Base-by-base conservation (phyloP, 2,888 invertebrate genomes). In the Lycocerus yunnanus region DNA sequence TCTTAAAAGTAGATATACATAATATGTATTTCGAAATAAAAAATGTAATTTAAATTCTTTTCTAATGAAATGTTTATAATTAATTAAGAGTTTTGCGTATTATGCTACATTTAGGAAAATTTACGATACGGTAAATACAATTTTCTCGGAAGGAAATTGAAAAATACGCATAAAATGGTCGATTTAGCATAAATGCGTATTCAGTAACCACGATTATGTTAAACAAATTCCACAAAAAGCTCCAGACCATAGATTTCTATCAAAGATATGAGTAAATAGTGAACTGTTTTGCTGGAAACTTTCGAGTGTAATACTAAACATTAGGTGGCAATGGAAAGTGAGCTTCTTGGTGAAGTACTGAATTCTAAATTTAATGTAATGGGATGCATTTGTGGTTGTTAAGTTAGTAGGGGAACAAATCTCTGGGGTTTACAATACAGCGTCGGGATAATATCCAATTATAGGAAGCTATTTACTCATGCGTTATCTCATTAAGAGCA, bases 391-490 rank as follows among this genome's bases (percentile, higher is more conserved):
- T 76, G 74, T 71, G 76, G 76, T 76, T 76, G 76, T 76, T 76
- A 76, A 76, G 76, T 74, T 74, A 76, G 74, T 74, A 69, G 74
- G 74, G n/a, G 74, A 71, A 80, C 77, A 81, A 81, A 81, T 81
- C 80, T 79, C 79, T 65, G 68, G 78, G 80, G 79, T 77, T 78
- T 77, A 76, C 73, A 69, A 78, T 78, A 78, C 81, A 80, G 80
- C 82, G 78, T 77, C 73, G 79, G 81, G 80, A 82, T 83, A 82
- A 83, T 82, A 82, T 83, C 83, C 82, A 83, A 83, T 83, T 83
- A 82, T 81, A 78, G 82, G 78, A 79, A 77, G 80, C 81, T 81
- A 81, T 83, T 83, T 82, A 81, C 81, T 83, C 81, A 80, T 79
- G 82, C 82, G 82, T 83, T 83, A 81, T 82, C 83, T 82, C 82